These are phyloP conservation scores for Neosilurus mollespiculum DNA, from an alignment of 2,797 vertebrate species.

Conservation along the genomic window DNA sequence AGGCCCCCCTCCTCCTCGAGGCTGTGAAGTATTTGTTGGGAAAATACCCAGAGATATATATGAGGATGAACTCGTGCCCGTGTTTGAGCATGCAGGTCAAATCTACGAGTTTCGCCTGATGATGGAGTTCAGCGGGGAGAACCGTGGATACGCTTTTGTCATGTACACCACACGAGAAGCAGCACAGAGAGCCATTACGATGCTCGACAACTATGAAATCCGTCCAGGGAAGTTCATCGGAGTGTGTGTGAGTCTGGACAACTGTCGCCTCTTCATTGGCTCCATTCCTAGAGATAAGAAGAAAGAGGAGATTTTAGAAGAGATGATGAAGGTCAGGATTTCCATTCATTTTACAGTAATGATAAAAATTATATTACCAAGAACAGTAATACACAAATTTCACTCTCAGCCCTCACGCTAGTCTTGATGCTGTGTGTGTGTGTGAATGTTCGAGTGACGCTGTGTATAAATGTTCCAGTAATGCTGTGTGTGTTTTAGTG, in stretches of 20 bases:
- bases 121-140: constrained; percentile 97
- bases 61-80: constrained; percentile 90
- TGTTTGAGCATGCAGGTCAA: constrained; percentile 85
- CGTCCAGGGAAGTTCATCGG: constrained; percentile 89
- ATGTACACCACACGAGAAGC: constrained; percentile 89
- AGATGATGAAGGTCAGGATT: constrained; percentile 82
- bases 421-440: too few relatives aligned
- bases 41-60: constrained; percentile 96
- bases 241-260: constrained; percentile 91
- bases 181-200: constrained; percentile 85
- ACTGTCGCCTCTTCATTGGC: constrained; percentile 93
- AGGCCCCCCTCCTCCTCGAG: constrained; percentile 86
- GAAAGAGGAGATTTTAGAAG: constrained; percentile 90
- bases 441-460: too few relatives aligned
- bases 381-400: too few relatives aligned
- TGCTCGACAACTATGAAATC: constrained; percentile 89
- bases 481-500: too few relatives aligned
- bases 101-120: constrained; percentile 96
- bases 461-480: too few relatives aligned
- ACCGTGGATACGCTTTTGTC: constrained; percentile 96
- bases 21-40: constrained; percentile 95
- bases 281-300: constrained; percentile 92
- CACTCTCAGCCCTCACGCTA: too few relatives aligned
- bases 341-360: background rate
- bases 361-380: too few relatives aligned